Evolutionary conservation across 1,140 invertebrate species (phyloP), one percentile per base, ranked within the genome.

Genomic region (Papilio aristodemus): DNA sequence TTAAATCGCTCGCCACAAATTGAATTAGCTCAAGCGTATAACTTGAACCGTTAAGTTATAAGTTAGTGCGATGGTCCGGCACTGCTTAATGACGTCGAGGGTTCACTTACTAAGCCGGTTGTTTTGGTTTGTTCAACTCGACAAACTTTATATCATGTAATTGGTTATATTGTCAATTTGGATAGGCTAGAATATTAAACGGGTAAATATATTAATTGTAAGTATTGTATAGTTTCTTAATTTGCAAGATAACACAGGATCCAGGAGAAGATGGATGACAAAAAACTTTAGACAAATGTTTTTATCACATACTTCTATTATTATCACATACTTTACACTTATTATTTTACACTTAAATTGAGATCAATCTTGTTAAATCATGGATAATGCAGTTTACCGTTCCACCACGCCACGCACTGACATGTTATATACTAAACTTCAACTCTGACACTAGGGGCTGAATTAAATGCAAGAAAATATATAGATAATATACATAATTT

Each of bases 41-140:
- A 27, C 54, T 77, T 81, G 59, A 27, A 67, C 66, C 57, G 32
- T 19, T 25, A 68, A 3, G 8, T 9, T 58, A 73, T 71, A 71
- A 74, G 67, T 74, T 72, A 68, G 76, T 74, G 68, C 76, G 72
- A 72, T 78, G 71, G 69, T 71, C 78, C 73, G 70, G 73, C 76
- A 78, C 75, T 79, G 75, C 76, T 79, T 76, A 79, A 81, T 81
- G 80, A 71, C 63, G 75, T 69, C 71, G 57, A 71, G 71, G 75
- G 78, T 67, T 64, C 67, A 27, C 58, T 75, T 66, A 66, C 71
- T 76, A 74, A 80, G 73, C 75, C 72, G 70, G 9, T 78, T 82
- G 77, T 82, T 85, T 79, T 79, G 81, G 73, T 78, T 74, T 83
- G 66, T 79, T 83, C 75, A 82, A 84, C 69, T 66, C 70, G 69